Evolutionary conservation across 2,888 invertebrate genomes (phyloP).

Genomic region (Harpalus rufipes): DNA sequence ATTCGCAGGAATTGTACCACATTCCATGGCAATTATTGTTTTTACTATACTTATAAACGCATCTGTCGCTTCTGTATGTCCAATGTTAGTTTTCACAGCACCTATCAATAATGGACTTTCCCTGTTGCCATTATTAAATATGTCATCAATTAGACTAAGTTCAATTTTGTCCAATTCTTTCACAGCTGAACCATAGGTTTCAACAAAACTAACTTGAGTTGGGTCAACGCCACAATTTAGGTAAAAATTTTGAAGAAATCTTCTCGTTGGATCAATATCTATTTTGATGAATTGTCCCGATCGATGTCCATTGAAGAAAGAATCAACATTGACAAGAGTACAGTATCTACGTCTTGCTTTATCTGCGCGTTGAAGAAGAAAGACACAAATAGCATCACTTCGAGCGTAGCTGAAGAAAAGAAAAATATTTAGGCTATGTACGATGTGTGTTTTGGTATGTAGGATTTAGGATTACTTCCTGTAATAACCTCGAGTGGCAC

Average conservation of each 20-base stretch:
- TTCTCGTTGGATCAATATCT: constrained; percentile 75
- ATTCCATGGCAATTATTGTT: constrained; percentile 92
- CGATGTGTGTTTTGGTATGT: too few relatives aligned
- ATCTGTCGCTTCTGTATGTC: constrained; percentile 95
- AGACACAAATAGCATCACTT: constrained; percentile 88
- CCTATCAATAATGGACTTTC: constrained; percentile 91
- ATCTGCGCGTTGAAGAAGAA: constrained; percentile 86
- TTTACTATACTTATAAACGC: constrained; percentile 94
- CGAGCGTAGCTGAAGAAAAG: constrained; percentile 84
- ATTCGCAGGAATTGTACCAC: constrained; percentile 92
- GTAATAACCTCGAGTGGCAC: too few relatives aligned
- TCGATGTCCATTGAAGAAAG: constrained; percentile 81
- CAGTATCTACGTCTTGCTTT: constrained; percentile 79
- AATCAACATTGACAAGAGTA: constrained; percentile 79
- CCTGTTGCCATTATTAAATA: constrained; percentile 85
- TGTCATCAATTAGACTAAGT: constrained; percentile 92
- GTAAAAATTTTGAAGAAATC: constrained; percentile 80
- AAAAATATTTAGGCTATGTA: not conserved
- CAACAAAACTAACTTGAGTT: constrained; percentile 74
- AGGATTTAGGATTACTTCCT: too few relatives aligned
- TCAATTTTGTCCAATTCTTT: constrained; percentile 82
- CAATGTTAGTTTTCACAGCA: constrained; percentile 98
- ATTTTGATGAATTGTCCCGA: constrained; percentile 74
- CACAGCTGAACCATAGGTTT: constrained; percentile 75
- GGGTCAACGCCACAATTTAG: constrained; percentile 76